Conservation (phyloP, 2,113 vertebrate genomes). For the Galbula dea region DNA sequence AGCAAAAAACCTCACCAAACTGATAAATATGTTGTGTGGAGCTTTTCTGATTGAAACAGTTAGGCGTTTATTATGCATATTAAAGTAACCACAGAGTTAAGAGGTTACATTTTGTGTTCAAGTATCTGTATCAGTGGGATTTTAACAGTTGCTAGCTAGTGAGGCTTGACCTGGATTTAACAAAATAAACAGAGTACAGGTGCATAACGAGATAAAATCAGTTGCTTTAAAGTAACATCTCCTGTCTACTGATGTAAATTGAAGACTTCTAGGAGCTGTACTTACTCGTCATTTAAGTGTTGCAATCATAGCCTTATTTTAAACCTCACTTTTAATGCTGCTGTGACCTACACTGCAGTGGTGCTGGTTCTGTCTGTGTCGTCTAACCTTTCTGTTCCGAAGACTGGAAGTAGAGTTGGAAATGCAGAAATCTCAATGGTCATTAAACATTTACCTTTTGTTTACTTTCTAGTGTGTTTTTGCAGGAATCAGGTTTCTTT, state of each 20-base stretch:
- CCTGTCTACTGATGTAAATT: not conserved
- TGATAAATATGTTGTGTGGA: not conserved
- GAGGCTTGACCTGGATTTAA: slow-evolving; percentile 3
- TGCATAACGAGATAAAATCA: not conserved
- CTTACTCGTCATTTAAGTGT: not conserved
- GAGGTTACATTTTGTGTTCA: not conserved
- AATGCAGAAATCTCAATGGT: not conserved
- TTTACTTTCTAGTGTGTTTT: not conserved
- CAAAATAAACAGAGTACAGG: not conserved
- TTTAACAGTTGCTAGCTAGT: not conserved
- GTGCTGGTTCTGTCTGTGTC: not conserved
- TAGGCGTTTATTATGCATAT: not conserved
- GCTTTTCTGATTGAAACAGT: not conserved
- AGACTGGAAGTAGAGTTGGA: not conserved
- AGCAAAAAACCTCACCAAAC: not conserved
- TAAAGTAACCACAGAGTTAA: not conserved
- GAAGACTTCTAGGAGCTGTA: not conserved
- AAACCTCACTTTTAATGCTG: not conserved
- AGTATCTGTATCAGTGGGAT: not conserved
- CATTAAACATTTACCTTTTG: not conserved
- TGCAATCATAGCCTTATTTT: not conserved
- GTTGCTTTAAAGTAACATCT: not conserved
- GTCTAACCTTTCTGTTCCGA: not conserved
- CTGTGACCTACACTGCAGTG: not conserved
- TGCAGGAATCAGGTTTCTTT: not conserved